Conservation (phyloP, 2,113 vertebrate species). For the Mionectes macconnelli region DNA sequence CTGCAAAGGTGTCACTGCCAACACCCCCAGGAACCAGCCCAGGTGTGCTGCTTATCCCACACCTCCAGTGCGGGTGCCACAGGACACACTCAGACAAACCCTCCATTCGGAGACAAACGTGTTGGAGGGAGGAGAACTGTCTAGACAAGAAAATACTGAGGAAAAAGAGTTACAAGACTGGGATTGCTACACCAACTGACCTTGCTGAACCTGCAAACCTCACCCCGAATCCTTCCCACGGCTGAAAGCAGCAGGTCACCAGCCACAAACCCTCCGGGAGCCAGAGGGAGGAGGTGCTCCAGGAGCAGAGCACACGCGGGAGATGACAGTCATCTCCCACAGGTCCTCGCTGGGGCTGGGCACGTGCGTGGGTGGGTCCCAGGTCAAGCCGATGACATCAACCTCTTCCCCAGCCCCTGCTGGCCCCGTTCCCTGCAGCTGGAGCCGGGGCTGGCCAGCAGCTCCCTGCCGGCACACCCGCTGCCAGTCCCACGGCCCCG, state of each 20-base stretch:
- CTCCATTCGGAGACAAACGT: accelerated
- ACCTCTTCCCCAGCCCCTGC: neutral
- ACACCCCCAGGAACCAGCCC: neutral
- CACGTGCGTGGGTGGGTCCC: conserved; percentile 4
- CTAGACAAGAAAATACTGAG: neutral
- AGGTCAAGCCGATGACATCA: conserved; percentile 61
- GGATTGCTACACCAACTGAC: neutral
- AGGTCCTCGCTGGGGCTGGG: neutral
- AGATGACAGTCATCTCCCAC: conserved; percentile 18
- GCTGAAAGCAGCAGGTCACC: neutral
- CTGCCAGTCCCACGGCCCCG: neutral
- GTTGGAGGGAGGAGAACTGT: neutral
- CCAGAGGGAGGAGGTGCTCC: conserved; percentile 3
- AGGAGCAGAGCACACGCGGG: neutral
- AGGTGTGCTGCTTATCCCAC: neutral
- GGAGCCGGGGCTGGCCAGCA: conserved; percentile 3
- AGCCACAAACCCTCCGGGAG: neutral
- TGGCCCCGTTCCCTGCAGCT: neutral
- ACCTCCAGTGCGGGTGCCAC: neutral
- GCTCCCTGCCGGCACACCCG: neutral
- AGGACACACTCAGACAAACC: neutral
- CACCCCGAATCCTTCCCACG: neutral
- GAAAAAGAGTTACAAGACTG: neutral
- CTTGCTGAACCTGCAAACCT: neutral
- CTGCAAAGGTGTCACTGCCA: neutral